phyloP scores from a whole-genome alignment of 2,888 invertebrate genomes.

The Barypeithes pellucidus region DNA sequence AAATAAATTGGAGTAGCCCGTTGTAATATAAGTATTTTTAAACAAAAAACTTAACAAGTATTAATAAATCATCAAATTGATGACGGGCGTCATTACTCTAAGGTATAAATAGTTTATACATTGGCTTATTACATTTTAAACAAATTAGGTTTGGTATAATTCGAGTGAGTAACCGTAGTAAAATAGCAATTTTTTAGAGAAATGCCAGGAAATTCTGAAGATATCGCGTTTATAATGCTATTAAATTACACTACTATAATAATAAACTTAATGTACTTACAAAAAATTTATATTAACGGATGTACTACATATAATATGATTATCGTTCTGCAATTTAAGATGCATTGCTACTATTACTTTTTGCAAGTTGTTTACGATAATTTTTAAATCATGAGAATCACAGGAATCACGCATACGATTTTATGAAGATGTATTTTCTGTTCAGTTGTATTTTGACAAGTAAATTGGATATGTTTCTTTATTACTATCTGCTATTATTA shows the following conservation, averaged over 20 bases:
- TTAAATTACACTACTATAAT: slow-evolving; percentile 19
- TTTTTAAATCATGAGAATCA: too few species aligned
- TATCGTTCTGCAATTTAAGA: slow-evolving; percentile 6
- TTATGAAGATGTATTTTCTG: too few species aligned
- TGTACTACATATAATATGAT: slow-evolving; percentile 11
- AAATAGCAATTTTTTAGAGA: slow-evolving; percentile 41
- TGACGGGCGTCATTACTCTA: slow-evolving; percentile 24
- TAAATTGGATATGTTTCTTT: too few species aligned
- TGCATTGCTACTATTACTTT: background rate
- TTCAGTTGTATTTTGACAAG: too few species aligned
- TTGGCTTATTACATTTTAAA: slow-evolving; percentile 26
- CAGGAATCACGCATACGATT: too few species aligned
- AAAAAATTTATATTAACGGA: slow-evolving; percentile 20
- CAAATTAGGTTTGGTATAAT: slow-evolving; percentile 38
- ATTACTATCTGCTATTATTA: too few species aligned
- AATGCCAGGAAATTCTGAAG: slow-evolving; percentile 44
- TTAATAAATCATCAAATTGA: slow-evolving; percentile 40
- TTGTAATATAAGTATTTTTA: slow-evolving; percentile 1
- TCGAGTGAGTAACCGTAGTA: slow-evolving; percentile 27
- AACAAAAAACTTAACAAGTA: slow-evolving; percentile 13
- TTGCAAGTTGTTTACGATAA: too few species aligned
- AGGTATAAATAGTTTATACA: slow-evolving; percentile 6
- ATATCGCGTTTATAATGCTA: slow-evolving; percentile 18
- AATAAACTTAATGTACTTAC: slow-evolving; percentile 7
- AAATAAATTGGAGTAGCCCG: background rate